Base-by-base conservation (phyloP, 1,140 invertebrate species). In the Pemphigus obesinymphae region DNA sequence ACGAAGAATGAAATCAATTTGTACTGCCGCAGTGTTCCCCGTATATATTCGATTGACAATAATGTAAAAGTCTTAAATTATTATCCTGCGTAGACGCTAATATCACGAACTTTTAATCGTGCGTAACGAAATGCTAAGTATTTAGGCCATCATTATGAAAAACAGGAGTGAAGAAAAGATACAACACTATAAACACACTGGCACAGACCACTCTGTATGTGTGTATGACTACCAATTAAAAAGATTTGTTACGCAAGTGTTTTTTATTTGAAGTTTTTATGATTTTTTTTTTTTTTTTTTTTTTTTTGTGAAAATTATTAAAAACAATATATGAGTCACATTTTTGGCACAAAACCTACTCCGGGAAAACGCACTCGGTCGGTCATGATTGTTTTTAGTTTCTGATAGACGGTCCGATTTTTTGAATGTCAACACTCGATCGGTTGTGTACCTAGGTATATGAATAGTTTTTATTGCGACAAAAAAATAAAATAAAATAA, bases 281-380 rank as follows among this genome's bases (percentile, higher is more conserved):
- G 15, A 23, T 53, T 17, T 17, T 15, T 26, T 26, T 5, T 58
- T n/a, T 58, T n/a, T n/a, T 45, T 45, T 45, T 45, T 58, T 58
- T 58, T 13, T 58, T 48, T 53, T 20, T 31, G 8, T 13, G 29
- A 31, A 31, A 31, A 7, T 8, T 20, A 31, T 75, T 10, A 10
- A 75, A 75, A 75, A 75, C 45, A 53, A 53, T n/a, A n/a, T n/a
- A n/a, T 53, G 72, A 75, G 72, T 75, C 72, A 75, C 72, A 29
- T 31, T 34, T 75, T 53, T 75, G 40, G 43, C 40, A 48, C 23
- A 50, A 75, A 75, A 23, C 43, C 23, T n/a, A n/a, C n/a, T 15
- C 26, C 72, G 72, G 43, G 17, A 75, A 66, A 66, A 66, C 20
- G 61, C 29, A 2, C 7, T 7, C 15, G 6, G 15, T 34, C 61